These are phyloP conservation scores for Busseola fusca DNA, from an alignment of 2,888 invertebrate genomes.

Conservation along the genomic window DNA sequence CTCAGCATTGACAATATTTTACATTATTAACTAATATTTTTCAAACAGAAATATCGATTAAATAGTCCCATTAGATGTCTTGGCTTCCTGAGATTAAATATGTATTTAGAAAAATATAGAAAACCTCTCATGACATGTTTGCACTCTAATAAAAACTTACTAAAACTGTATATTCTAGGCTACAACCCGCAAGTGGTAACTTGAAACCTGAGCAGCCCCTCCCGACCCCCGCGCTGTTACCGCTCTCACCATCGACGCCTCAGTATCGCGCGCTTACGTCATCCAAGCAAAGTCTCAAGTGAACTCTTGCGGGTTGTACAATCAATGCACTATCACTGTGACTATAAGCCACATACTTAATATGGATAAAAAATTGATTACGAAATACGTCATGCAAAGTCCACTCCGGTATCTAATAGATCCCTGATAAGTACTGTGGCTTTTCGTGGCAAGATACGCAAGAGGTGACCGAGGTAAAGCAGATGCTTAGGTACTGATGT, in stretches of 20 bases:
- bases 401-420: constrained; percentile 90
- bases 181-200: background rate
- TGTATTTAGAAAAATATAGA: background rate
- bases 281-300: background rate
- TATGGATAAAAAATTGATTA: constrained; percentile 23
- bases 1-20: constrained; percentile 2
- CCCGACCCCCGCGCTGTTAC: background rate
- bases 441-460: constrained; percentile 89
- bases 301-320: background rate
- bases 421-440: constrained; percentile 90
- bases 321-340: constrained; percentile 45
- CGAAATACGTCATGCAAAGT: constrained; percentile 85
- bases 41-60: background rate
- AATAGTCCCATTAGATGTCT: background rate
- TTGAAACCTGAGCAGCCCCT: background rate
- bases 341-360: constrained; percentile 11
- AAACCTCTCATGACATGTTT: constrained; percentile 5
- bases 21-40: background rate
- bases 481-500: constrained; percentile 90
- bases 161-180: constrained; percentile 11
- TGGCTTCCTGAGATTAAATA: background rate
- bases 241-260: background rate
- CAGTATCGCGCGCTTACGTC: background rate
- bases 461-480: constrained; percentile 88
- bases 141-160: background rate